Evolutionary conservation across 2,888 invertebrate species (phyloP).

Genomic region (Dyspetes luteomarginatus): DNA sequence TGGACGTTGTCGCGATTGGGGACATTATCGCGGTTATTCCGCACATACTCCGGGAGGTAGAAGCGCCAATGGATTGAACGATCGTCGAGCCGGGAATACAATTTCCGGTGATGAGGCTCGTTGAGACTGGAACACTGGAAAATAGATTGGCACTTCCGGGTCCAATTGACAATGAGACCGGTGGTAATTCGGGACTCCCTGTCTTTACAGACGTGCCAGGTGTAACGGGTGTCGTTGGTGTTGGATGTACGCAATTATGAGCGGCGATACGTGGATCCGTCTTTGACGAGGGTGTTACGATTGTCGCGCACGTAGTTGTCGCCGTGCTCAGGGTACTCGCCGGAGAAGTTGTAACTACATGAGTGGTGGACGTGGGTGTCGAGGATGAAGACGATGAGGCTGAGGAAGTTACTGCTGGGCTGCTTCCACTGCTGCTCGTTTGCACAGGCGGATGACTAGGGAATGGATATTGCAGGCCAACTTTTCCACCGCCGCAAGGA

Average conservation of each 20-base stretch:
- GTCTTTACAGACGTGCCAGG: conserved; percentile 73
- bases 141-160: conserved; percentile 69
- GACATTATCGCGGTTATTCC: conserved; percentile 22
- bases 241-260: conserved; percentile 79
- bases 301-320: conserved; percentile 55
- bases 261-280: conserved; percentile 74
- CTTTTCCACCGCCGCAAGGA: conserved; percentile 84
- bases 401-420: conserved; percentile 68
- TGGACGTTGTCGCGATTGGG: conserved; percentile 62
- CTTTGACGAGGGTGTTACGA: conserved; percentile 70
- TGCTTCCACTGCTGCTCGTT: conserved; percentile 77
- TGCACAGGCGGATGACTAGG: conserved; percentile 89
- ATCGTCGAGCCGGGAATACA: too few relatives aligned
- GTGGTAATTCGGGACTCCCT: conserved; percentile 79
- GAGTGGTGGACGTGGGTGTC: conserved; percentile 51
- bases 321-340: conserved; percentile 67
- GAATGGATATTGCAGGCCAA: conserved; percentile 90
- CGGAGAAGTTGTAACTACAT: conserved; percentile 58
- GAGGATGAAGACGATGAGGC: conserved; percentile 69
- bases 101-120: conserved; percentile 62
- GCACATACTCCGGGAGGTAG: conserved; percentile 52
- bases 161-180: conserved; percentile 77
- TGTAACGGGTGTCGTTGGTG: conserved; percentile 80
- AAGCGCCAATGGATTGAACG: conserved; percentile 40
- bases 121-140: too few relatives aligned